Base-by-base conservation (phyloP, 2,797 vertebrate genomes). In the Petrocephalus sullivani region DNA sequence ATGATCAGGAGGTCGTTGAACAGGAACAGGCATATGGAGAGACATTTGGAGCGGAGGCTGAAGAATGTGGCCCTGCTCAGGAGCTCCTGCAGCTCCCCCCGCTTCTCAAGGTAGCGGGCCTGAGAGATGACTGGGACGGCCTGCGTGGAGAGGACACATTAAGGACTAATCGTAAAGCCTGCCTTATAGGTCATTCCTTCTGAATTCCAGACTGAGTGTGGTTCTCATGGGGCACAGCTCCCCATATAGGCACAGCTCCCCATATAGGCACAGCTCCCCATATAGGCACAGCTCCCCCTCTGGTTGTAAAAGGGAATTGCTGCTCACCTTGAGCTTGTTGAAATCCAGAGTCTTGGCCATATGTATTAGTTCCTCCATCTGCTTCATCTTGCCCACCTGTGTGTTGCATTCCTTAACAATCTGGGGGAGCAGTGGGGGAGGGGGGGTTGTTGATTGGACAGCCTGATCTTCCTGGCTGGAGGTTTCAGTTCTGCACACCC, bases 341-440 rank as follows among this genome's bases (percentile, higher is more conserved):
- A 96, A 96, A 89, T 95, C 95, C 87, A 96, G 90, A 81, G 93
- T 93, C 88, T 95, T 94, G n/a, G 93, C 93, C 7, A 95, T 94
- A 16, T 94, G 91, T 49, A 96, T 95, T 56, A 96, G 92, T 88
- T 96, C 96, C 67, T 96, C 96, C 0, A 96, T 96, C 91, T 96
- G 95, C 87, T 95, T 96, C 96, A 96, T 96, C 78, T 95, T 94
- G 0, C 96, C 96, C 10, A 96, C 96, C 90, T 96, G 95, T 0
- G 93, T 92, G 49, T 96, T 96, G 82, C 96, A 96, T 0, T 96
- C 94, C 87, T 94, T 93, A 8, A 96, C 96, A 61, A 96, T 95
- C 96, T 96, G 88, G 49, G 91, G 58, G 64, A 6, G 5, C 41
- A 33, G 85, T 4, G 28, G 86, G 10, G 8, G 21, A 19, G 54